Base-by-base conservation (phyloP, 1,140 invertebrate genomes). In the Tribolium madens region DNA sequence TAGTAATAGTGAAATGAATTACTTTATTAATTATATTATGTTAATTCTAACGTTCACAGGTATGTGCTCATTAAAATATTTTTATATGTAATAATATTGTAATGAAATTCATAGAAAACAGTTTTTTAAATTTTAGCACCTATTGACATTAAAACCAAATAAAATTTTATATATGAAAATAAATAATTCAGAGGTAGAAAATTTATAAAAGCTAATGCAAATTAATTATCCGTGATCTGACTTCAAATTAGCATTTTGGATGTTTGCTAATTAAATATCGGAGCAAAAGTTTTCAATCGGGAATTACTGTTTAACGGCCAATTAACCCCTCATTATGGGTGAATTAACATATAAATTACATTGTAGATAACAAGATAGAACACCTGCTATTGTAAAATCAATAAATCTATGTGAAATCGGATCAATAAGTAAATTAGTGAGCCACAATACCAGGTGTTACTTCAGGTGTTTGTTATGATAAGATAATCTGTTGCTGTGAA, bases 351-450 rank as follows among this genome's bases (percentile, higher is more conserved):
- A 18, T 4, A 57, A 18, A 57, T 57, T 57, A n/a, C 36, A 42
- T n/a, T 4, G 17, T 57, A 57, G 52, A 57, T 21, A 57, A 57
- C 17, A 57, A 57, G 17, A 57, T 17, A 13, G 47, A 14, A 50
- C 48, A 50, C 48, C 48, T 50, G 48, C 48, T 50, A 21, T 57
- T 57, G 52, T 57, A 17, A 57, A 57, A 57, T 57, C 52, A 21
- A n/a, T 57, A 57, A 57, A 17, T 50, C 48, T 21, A 57, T 15
- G 17, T 52, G 12, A 3, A 47, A 47, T 47, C 46, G 13, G 50
- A 52, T 18, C 52, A 21, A n/a, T 57, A 57, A 2, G 14, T 21
- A 57, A 57, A 57, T 57, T 57, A 17, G 6, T 57, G 10, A 52
- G 36, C 7, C 7, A 57, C 14, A 57, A 21, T 17, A 26, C 14